These are phyloP conservation scores for Euspilapteryx auroguttella DNA, from an alignment of 2,888 invertebrate species.

Conservation along the genomic window DNA sequence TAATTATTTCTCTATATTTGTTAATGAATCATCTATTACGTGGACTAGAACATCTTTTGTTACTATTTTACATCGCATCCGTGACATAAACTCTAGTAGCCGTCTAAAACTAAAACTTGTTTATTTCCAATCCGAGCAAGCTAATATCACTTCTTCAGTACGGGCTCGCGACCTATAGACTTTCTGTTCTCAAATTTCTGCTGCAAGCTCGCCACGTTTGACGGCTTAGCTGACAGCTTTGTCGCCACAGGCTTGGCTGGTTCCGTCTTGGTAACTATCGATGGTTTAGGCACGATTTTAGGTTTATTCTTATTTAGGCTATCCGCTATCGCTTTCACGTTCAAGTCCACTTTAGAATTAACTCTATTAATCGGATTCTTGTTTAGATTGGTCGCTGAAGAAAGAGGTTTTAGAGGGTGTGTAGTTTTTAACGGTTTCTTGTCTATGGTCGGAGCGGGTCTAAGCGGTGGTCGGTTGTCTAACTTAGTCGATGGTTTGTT, in stretches of 20 bases:
- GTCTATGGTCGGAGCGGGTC: slow-evolving; percentile 35
- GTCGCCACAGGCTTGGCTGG: slow-evolving; percentile 36
- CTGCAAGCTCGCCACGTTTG: slow-evolving; percentile 76
- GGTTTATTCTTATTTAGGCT: slow-evolving; percentile 50
- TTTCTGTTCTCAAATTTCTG: slow-evolving; percentile 74
- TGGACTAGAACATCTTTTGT: no score
- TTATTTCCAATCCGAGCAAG: no score
- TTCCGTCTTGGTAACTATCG: slow-evolving; percentile 27
- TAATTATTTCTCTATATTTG: no score
- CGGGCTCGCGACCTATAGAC: slow-evolving; percentile 40
- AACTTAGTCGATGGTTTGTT: slow-evolving; percentile 38
- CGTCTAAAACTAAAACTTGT: no score
- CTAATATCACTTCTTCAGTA: slow-evolving; percentile 27
- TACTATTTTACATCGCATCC: no score
- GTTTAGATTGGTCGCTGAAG: slow-evolving; percentile 15
- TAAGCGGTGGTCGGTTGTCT: slow-evolving; percentile 37
- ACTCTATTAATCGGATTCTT: slow-evolving; percentile 29
- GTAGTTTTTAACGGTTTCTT: slow-evolving; percentile 31
- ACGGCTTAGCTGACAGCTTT: slow-evolving; percentile 58
- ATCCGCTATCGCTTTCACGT: slow-evolving; percentile 45
- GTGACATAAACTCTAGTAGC: no score
- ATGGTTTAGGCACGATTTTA: slow-evolving; percentile 41
- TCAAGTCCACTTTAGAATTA: slow-evolving; percentile 37
- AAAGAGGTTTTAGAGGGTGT: slow-evolving; percentile 26
- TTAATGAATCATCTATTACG: no score